Evolutionary conservation across 1,140 invertebrate genomes (phyloP).

Genomic region (Antheraea pernyi): DNA sequence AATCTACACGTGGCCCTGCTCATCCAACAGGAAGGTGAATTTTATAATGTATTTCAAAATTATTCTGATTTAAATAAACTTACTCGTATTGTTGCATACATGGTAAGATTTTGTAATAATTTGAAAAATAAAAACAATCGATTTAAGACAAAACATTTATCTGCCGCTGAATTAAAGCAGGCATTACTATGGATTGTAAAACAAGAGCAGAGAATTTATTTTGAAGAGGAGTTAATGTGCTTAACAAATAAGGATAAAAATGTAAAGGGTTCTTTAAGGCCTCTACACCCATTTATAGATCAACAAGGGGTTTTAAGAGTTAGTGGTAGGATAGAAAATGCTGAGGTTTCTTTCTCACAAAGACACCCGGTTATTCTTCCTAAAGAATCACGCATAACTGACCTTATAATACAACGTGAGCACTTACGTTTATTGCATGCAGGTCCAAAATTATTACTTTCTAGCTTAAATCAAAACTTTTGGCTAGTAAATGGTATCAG

Average conservation of each 20-base stretch:
- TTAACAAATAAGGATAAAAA: conserved; percentile 12
- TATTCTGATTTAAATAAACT: conserved; percentile 16
- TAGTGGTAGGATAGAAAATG: conserved; percentile 36
- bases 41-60: neutral
- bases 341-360: conserved; percentile 28
- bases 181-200: conserved; percentile 15
- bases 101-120: conserved; percentile 17
- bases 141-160: conserved; percentile 1
- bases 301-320: conserved; percentile 32
- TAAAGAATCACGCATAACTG: conserved; percentile 27
- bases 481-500: conserved; percentile 40
- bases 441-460: conserved; percentile 32
- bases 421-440: conserved; percentile 34
- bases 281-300: conserved; percentile 37
- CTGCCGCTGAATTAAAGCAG: conserved; percentile 11
- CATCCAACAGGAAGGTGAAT: neutral
- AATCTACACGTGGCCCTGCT: conserved; percentile 6
- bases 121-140: conserved; percentile 8
- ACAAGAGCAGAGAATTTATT: conserved; percentile 20
- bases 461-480: conserved; percentile 32
- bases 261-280: conserved; percentile 15
- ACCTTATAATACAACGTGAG: conserved; percentile 27
- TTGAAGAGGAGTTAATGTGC: conserved; percentile 14
- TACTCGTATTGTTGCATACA: conserved; percentile 2
- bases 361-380: conserved; percentile 44